Evolutionary conservation across 2,888 invertebrate species (phyloP), one percentile per base, ranked within the genome.

Genomic region (Lepidochrysops patricia): DNA sequence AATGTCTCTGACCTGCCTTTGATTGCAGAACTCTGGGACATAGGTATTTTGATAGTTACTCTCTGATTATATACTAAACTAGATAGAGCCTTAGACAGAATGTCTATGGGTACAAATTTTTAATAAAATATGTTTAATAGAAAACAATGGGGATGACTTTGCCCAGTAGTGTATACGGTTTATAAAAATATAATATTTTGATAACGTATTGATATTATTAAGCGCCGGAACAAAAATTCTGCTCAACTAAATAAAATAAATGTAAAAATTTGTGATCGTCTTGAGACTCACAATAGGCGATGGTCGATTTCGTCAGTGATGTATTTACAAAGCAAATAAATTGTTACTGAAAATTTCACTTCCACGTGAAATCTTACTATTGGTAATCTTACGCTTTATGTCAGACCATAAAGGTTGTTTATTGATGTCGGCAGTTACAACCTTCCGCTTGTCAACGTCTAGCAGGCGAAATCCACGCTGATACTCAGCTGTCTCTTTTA

Each of bases 401-500:
- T 54, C 29, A 32, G 15, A 32, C 15, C 1, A 13, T 13, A 61
- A 64, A 57, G 60, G 58, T 61, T 37, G 37, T 32, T 35, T 59
- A n/a, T 60, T 34, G 54, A 25, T 29, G 52, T 19, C 37, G 19
- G n/a, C 6, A 13, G 1, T 52, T 37, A 25, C 23, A 52, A 57
- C 58, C 56, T 61, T 65, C 54, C 34, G 61, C 57, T 49, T 57
- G 60, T 60, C 48, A 57, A 43, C 61, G 58, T 61, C 57, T 58
- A 59, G 64, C 61, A 64, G 64, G 66, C 63, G 64, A 59, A 57
- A 60, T 61, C 62, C 57, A 60, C 34, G 57, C 62, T 57, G 64
- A 65, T 63, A 58, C 67, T 63, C 64, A 63, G 67, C 66, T 63
- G 68, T 72, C 71, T 72, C 71, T 68, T 72, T 68, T 63, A 62